phyloP scores from a whole-genome alignment of 2,113 vertebrate species.

The Scolopax mira region DNA sequence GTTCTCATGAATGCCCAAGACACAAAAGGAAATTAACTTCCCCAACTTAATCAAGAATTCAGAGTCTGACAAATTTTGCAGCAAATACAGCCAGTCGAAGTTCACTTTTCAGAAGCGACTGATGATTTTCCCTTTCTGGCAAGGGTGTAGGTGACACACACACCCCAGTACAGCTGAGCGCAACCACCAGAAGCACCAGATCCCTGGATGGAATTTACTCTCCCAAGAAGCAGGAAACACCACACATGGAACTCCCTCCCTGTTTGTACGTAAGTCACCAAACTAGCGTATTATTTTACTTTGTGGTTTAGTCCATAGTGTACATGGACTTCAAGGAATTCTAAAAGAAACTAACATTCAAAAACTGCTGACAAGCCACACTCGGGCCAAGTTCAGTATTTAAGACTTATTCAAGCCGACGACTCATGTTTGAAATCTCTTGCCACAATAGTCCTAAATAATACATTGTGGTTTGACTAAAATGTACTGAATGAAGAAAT shows the following conservation, averaged over 20 bases:
- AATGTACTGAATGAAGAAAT: slow-evolving; percentile 40
- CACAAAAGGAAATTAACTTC: neutral
- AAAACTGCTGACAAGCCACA: slow-evolving; percentile 17
- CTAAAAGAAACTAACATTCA: neutral
- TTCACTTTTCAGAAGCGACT: neutral
- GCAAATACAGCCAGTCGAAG: neutral
- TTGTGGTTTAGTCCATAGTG: neutral
- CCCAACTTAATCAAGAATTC: neutral
- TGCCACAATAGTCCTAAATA: neutral
- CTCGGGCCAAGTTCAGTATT: neutral
- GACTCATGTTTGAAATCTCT: neutral
- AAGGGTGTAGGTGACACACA: neutral
- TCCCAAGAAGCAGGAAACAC: neutral
- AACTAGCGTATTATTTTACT: neutral
- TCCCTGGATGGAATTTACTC: neutral
- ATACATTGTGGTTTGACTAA: neutral
- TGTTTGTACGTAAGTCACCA: neutral
- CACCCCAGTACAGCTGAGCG: neutral
- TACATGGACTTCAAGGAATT: neutral
- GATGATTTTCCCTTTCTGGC: neutral
- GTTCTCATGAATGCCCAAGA: neutral
- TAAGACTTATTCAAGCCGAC: neutral
- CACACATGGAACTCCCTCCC: neutral
- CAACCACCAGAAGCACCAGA: neutral
- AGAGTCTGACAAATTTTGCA: neutral